Percentiles rank a stretch among this genome's conserved stretches.
These are phyloP conservation scores for Aurelia aurita complex sp. Pacific DNA, from an alignment of 30 jellyfish, hydroid and myxozoan species.

Conservation along the genomic window DNA sequence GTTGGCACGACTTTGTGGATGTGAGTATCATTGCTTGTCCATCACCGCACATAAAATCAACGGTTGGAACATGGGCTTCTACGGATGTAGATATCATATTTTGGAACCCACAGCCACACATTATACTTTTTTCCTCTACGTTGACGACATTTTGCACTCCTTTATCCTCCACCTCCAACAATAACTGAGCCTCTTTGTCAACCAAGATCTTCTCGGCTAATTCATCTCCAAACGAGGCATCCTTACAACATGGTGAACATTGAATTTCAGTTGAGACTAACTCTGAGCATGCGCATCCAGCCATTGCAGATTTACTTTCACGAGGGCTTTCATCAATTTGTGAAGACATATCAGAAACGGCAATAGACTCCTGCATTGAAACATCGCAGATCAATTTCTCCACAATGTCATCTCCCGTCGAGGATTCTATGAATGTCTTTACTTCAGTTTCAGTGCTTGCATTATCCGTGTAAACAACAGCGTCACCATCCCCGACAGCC, in stretches of 20 bases:
- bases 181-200: conserved; percentile 39
- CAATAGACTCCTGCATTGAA: conserved; percentile 34
- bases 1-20: conserved; percentile 29
- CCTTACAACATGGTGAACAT: conserved; percentile 25
- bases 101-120: conserved; percentile 42
- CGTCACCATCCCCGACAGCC: conserved; percentile 20
- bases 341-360: conserved; percentile 18
- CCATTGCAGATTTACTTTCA: conserved; percentile 30
- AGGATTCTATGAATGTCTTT: conserved; percentile 13
- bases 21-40: conserved; percentile 42
- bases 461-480: not conserved
- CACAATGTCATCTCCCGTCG: conserved; percentile 40
- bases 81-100: conserved; percentile 3
- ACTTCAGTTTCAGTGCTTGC: conserved; percentile 63
- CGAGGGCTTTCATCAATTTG: conserved; percentile 18
- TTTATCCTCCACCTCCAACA: conserved; percentile 5
- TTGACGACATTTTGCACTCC: conserved; percentile 13
- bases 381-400: conserved; percentile 30
- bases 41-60: conserved; percentile 90
- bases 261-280: conserved; percentile 28
- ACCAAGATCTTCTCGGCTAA: conserved; percentile 21
- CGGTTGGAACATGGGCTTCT: conserved; percentile 14
- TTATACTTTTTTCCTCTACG: conserved; percentile 12
- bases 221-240: conserved; percentile 75
- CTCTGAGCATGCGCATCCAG: conserved; percentile 66